Evolutionary conservation across 2,888 invertebrate species (phyloP).

Genomic region (Aleiodes leptofemur): DNA sequence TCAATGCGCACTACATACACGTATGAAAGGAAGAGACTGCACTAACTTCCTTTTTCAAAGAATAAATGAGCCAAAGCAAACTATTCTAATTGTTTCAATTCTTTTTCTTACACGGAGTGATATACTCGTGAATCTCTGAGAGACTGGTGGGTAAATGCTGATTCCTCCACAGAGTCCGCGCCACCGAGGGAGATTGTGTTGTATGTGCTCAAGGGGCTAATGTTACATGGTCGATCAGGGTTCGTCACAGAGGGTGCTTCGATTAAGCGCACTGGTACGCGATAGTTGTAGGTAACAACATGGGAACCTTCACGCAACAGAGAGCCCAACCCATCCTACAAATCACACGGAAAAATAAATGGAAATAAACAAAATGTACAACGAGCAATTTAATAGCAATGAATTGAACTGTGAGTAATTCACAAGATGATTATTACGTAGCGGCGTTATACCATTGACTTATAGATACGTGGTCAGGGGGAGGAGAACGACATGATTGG

Average conservation of each 20-base stretch:
- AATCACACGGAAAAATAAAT: constrained; percentile 53
- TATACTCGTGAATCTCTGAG: constrained; percentile 7
- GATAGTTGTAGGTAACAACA: constrained; percentile 49
- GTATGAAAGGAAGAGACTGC: background rate
- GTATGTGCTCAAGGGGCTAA: constrained; percentile 46
- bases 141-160: constrained; percentile 15
- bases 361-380: constrained; percentile 46
- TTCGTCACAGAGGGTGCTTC: constrained; percentile 64
- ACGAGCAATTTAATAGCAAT: constrained; percentile 56
- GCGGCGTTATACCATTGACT: background rate
- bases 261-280: constrained; percentile 57
- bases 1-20: constrained; percentile 6
- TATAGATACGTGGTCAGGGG: constrained; percentile 11
- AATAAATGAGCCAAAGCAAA: constrained; percentile 52
- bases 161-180: constrained; percentile 8
- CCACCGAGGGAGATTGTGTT: constrained; percentile 11
- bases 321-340: constrained; percentile 61
- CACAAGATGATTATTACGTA: constrained; percentile 48
- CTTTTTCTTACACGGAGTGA: constrained; percentile 18
- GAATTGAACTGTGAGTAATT: constrained; percentile 55
- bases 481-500: constrained; percentile 16
- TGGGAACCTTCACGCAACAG: constrained; percentile 57
- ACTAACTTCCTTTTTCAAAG: constrained; percentile 32
- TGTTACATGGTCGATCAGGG: constrained; percentile 55
- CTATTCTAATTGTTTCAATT: constrained; percentile 55